Conservation (phyloP, 2,113 vertebrate species). For the Fulmarus glacialis region DNA sequence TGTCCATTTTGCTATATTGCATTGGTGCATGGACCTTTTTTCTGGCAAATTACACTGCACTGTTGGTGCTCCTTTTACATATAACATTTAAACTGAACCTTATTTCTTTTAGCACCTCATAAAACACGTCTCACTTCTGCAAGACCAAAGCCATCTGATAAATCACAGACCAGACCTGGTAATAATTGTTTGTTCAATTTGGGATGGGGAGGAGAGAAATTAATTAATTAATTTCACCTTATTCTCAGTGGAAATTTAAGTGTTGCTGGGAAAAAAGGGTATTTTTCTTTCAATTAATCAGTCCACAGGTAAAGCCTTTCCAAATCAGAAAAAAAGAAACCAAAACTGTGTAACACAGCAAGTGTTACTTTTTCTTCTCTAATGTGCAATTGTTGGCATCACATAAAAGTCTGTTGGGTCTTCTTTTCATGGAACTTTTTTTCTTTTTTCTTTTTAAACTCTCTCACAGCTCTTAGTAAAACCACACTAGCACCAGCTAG, state of each 20-base stretch:
- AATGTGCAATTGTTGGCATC: background rate
- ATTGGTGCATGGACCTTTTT: conserved; percentile 7
- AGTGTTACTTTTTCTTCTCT: background rate
- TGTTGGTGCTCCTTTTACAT: background rate
- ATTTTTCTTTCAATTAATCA: background rate
- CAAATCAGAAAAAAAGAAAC: background rate
- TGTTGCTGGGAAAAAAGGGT: background rate
- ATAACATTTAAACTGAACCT: background rate
- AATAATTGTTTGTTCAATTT: conserved; percentile 18
- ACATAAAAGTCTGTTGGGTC: background rate
- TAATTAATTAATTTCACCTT: background rate
- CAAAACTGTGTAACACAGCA: background rate
- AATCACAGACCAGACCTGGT: conserved; percentile 55
- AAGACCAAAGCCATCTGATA: conserved; percentile 62
- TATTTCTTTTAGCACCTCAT: conserved; percentile 58
- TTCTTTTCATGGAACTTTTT: background rate
- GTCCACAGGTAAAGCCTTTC: background rate
- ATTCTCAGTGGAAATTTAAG: background rate
- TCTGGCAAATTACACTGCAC: background rate
- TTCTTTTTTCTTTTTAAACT: background rate
- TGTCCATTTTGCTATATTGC: conserved; percentile 3
- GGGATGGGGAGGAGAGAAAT: background rate
- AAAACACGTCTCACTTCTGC: conserved; percentile 50
- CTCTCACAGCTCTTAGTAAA: conserved; percentile 33
- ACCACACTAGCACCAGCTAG: conserved; percentile 53